These are phyloP conservation scores for Pheosia gnoma DNA, from an alignment of 2,888 invertebrate species.

Conservation along the genomic window DNA sequence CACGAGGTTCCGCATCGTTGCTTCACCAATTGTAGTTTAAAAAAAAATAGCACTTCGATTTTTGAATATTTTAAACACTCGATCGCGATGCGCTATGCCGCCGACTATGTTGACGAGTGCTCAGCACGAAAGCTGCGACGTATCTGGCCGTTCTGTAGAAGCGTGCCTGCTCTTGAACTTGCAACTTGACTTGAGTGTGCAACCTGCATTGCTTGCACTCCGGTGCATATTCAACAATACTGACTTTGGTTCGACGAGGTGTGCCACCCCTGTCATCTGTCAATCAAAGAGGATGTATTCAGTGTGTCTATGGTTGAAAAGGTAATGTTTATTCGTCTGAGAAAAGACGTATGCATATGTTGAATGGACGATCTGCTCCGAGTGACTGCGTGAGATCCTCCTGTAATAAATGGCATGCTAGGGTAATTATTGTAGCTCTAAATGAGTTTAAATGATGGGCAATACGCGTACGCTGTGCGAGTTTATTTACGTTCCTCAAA, in stretches of 20 bases:
- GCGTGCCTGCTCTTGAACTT: conserved; percentile 75
- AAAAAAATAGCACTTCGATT: conserved; percentile 50
- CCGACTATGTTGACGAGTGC: conserved; percentile 55
- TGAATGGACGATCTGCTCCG: conserved; percentile 21
- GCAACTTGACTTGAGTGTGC: conserved; percentile 56
- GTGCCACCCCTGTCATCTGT: conserved; percentile 28
- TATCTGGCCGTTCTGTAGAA: conserved; percentile 57
- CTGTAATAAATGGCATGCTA: neutral
- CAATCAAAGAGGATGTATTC: conserved; percentile 23
- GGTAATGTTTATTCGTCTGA: conserved; percentile 16
- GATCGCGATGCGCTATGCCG: conserved; percentile 45
- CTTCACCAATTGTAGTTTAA: conserved; percentile 37
- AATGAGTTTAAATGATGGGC: neutral
- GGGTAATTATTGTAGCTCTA: neutral
- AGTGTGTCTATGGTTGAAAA: neutral
- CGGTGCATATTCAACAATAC: conserved; percentile 64
- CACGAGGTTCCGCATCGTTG: conserved; percentile 72
- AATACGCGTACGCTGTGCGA: neutral
- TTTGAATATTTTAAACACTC: conserved; percentile 48
- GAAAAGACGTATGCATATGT: conserved; percentile 15
- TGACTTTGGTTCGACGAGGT: neutral
- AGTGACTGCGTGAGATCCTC: conserved; percentile 3
- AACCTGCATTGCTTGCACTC: conserved; percentile 69
- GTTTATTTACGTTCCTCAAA: neutral
- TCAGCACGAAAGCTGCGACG: conserved; percentile 63